Evolutionary conservation across 2,888 invertebrate species (phyloP).

Genomic region (Caenorhabditis sp.): DNA sequence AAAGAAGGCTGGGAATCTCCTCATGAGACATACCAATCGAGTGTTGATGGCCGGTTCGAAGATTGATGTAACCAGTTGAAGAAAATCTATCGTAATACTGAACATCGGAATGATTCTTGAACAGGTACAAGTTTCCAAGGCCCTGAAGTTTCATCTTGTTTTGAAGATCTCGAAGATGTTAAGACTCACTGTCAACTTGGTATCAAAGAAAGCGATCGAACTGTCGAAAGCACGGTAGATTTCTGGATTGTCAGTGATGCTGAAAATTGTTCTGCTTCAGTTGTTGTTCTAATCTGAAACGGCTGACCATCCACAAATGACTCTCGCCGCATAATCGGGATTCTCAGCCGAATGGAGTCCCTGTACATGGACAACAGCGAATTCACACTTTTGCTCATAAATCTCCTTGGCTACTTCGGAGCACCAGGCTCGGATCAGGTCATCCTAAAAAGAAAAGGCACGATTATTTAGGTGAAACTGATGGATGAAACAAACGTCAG

Average conservation of each 20-base stretch:
- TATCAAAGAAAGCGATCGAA: conserved; percentile 75
- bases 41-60: conserved; percentile 61
- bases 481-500: conserved; percentile 57
- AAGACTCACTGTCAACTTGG: conserved; percentile 67
- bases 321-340: conserved; percentile 69
- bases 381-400: conserved; percentile 75
- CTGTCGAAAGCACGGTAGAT: conserved; percentile 70
- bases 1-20: background rate
- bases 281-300: no score
- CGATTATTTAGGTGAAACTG: background rate
- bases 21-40: conserved; percentile 50
- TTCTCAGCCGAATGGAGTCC: conserved; percentile 71
- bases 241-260: conserved; percentile 71
- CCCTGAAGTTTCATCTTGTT: conserved; percentile 59
- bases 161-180: no score
- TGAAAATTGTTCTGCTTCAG: conserved; percentile 29
- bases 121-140: conserved; percentile 76
- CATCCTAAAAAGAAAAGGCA: conserved; percentile 59
- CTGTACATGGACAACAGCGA: conserved; percentile 75
- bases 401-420: conserved; percentile 76
- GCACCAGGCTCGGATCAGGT: conserved; percentile 70
- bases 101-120: conserved; percentile 67
- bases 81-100: conserved; percentile 74
- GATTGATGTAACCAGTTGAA: conserved; percentile 72
- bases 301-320: conserved; percentile 69